These are phyloP conservation scores for Diorhabda sublineata DNA, from an alignment of 1,140 invertebrate genomes.

Conservation along the genomic window DNA sequence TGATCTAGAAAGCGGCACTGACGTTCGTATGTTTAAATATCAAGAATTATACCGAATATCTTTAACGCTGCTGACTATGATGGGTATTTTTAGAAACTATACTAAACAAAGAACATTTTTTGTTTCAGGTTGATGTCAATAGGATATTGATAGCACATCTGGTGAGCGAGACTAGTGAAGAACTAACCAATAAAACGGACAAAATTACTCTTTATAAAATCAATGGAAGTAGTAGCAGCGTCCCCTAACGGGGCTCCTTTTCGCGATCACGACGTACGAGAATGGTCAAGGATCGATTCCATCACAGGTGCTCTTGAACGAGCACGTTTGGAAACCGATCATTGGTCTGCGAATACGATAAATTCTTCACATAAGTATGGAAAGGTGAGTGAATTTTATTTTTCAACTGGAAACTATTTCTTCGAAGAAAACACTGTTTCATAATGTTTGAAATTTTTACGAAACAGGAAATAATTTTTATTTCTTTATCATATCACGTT, in stretches of 20 bases:
- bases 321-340: constrained; percentile 52
- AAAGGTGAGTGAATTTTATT: constrained; percentile 47
- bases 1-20: too few relatives aligned
- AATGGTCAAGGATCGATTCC: constrained; percentile 53
- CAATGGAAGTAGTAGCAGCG: constrained; percentile 53
- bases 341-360: constrained; percentile 51
- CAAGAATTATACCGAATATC: too few relatives aligned
- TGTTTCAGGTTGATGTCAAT: constrained; percentile 39
- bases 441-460: neutral
- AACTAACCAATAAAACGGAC: constrained; percentile 4
- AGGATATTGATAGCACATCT: constrained; percentile 33
- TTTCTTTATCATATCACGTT: too few relatives aligned
- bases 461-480: neutral
- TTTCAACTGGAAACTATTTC: neutral
- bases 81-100: too few relatives aligned
- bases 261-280: constrained; percentile 52
- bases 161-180: constrained; percentile 3
- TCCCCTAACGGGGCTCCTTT: constrained; percentile 46
- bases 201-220: constrained; percentile 11
- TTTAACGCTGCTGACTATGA: too few relatives aligned
- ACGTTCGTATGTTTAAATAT: too few relatives aligned
- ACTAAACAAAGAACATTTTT: neutral
- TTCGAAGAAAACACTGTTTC: neutral
- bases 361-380: constrained; percentile 52
- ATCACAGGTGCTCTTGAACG: constrained; percentile 53